Conservation (phyloP, 2,797 vertebrate genomes). For the Glossophaga mutica region DNA sequence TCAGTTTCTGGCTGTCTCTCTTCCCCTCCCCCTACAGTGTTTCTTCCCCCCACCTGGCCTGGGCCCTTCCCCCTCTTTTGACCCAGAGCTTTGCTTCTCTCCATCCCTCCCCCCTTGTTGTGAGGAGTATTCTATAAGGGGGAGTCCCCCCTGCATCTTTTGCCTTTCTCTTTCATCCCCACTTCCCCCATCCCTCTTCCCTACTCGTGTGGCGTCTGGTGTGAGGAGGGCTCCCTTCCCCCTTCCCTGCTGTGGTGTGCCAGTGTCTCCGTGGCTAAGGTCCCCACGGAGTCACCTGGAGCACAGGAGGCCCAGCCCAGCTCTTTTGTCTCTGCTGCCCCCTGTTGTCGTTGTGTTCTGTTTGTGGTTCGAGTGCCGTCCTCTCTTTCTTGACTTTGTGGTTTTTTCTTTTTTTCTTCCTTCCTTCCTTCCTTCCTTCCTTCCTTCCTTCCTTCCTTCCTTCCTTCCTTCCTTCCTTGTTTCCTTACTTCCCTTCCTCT, state of each 20-base stretch:
- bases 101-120: neutral
- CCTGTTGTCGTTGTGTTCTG: conserved; percentile 74
- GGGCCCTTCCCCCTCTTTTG: neutral
- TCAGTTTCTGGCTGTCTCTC: conserved; percentile 48
- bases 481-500: accelerated
- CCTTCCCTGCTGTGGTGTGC: conserved; percentile 62
- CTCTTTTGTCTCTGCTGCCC: conserved; percentile 74
- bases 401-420: conserved; percentile 68
- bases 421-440: too few species aligned
- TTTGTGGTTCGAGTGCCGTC: conserved; percentile 79
- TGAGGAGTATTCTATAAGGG: neutral
- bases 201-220: conserved; percentile 62
- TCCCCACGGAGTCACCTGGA: conserved; percentile 67
- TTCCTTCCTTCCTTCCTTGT: neutral
- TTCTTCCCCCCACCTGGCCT: neutral
- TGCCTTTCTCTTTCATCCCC: conserved; percentile 10
- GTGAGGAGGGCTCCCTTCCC: conserved; percentile 68
- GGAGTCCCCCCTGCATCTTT: neutral
- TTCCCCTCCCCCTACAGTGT: conserved; percentile 40
- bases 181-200: neutral
- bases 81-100: neutral
- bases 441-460: too few species aligned
- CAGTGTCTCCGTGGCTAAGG: conserved; percentile 52
- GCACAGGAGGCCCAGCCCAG: conserved; percentile 63
- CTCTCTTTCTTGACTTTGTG: conserved; percentile 82